Evolutionary conservation across 1,140 invertebrate species (phyloP).

Genomic region (Trigoniulus corallinus): DNA sequence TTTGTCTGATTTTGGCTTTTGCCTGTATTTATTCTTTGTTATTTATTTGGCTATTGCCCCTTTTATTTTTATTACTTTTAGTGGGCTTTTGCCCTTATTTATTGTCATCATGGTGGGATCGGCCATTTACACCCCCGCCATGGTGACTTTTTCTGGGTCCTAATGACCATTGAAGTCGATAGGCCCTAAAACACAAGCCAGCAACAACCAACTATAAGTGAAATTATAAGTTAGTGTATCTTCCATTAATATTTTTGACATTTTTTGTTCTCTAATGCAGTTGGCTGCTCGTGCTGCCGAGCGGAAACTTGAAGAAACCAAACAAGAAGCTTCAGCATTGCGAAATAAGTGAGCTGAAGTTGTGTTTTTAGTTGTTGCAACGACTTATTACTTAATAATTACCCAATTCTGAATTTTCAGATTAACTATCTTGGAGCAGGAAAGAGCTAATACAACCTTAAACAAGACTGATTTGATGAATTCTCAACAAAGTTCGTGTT

Average conservation of each 20-base stretch:
- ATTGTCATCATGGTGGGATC: too few relatives aligned
- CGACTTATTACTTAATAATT: not conserved
- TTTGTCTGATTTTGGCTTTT: too few relatives aligned
- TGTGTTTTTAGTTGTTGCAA: not conserved
- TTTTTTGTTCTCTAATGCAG: not conserved
- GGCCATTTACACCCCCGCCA: too few relatives aligned
- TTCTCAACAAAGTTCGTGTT: not conserved
- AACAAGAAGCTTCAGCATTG: slow-evolving; percentile 1
- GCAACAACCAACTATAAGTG: too few relatives aligned
- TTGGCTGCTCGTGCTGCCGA: slow-evolving; percentile 4
- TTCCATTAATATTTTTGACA: not conserved
- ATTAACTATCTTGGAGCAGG: not conserved
- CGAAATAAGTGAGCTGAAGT: slow-evolving; percentile 5
- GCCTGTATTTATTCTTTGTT: too few relatives aligned
- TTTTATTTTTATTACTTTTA: too few relatives aligned
- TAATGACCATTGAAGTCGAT: too few relatives aligned
- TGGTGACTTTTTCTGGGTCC: too few relatives aligned
- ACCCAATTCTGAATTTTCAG: not conserved
- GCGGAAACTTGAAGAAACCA: slow-evolving; percentile 1
- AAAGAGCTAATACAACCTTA: not conserved
- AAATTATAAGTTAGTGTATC: not conserved
- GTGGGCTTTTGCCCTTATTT: too few relatives aligned
- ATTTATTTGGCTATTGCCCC: too few relatives aligned
- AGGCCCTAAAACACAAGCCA: too few relatives aligned
- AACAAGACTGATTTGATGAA: not conserved